Base-by-base conservation (phyloP, 2,113 vertebrate species). In the Podiceps cristatus region DNA sequence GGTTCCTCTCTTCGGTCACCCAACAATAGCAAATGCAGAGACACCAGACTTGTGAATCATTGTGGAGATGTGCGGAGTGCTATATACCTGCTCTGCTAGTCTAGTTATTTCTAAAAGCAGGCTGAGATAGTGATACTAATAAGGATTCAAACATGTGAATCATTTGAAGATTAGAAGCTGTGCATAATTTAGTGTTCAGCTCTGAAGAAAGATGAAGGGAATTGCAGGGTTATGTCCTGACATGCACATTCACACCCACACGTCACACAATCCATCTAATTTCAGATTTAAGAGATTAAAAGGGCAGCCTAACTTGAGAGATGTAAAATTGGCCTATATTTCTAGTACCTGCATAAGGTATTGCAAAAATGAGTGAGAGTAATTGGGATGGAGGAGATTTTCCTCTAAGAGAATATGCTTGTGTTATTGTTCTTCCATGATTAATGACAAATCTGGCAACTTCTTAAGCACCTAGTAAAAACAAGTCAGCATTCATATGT, bases 221-320 rank as follows among this genome's bases (percentile, higher is more conserved):
- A n/a, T 67, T 85, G 29, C 44, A 73, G 37, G 44, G 24, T 25
- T 75, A 50, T 59, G 62, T 58, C 91, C 58, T 93, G 68, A 72
- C 77, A 76, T 19, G 49, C 50, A 86, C 24, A n/a, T 88, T 82
- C 66, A 64, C 33, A 42, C 55, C 60, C 59, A 82, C 45, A 52
- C 40, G 52, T 73, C 35, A 62, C 45, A 66, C 23, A 72, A 31
- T 67, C 1, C 1, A 62, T 92, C 55, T 83, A 56, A 66, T 78
- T 83, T 83, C 72, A 79, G 52, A 58, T 50, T 71, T 83, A 59
- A 59, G 59, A 90, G 22, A 89, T 62, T 75, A 60, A 91, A 96
- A 47, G 42, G 37, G 19, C 28, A 86, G 37, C n/a, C 28, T 78
- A 50, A 22, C 14, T n/a, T 31, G 35, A 81, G 28, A 78, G 25